Base-by-base conservation (phyloP, 2,797 vertebrate genomes). In the Scolopax rusticola region DNA sequence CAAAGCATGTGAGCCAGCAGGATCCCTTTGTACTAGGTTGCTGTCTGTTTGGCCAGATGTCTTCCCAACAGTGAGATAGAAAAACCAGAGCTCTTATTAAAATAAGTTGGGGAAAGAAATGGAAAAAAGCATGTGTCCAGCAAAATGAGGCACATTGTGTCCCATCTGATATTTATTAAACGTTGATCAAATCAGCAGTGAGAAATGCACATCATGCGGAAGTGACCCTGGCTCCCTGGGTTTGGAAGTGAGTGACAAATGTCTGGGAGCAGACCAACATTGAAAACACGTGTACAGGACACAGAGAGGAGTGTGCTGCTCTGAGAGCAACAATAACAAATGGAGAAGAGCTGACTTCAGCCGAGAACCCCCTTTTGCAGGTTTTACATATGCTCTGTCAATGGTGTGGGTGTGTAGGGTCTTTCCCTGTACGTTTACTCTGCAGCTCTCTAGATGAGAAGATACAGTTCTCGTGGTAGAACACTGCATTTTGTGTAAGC, bases 1-100 rank as follows among this genome's bases (percentile, higher is more conserved):
- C 82, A 96, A 98, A 97, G 97, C 97, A 97, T 96, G 75, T 96
- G 97, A 98, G 98, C 97, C 98, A 96, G 98, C 97, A 97, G 98
- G 98, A 96, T 97, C 96, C 96, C 98, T 99, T 99, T 99, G 98
- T 99, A 98, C 98, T 97, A 97, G 96, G 96, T 96, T 75, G 91
- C 97, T 95, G 89, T 97, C 95, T 99, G 98, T 99, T 99, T 99
- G 98, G 97, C 99, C 99, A 99, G 99, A 99, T 99, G 99, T 99
- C 97, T 97, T 98, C 97, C 97, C 97, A 97, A 97, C 94, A 97
- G 96, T 95, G 96, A 94, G 95, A 92, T 61, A 97, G 96, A 97
- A 97, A 97, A 98, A 97, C 91, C 96, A 97, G 90, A 96, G 86
- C 93, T 97, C 92, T 97, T 97, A 97, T 97, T 97, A 95, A 95